Evolutionary conservation across 2,888 invertebrate species (phyloP), one percentile per base, ranked within the genome.

Genomic region (Cerceris rybyensis): DNA sequence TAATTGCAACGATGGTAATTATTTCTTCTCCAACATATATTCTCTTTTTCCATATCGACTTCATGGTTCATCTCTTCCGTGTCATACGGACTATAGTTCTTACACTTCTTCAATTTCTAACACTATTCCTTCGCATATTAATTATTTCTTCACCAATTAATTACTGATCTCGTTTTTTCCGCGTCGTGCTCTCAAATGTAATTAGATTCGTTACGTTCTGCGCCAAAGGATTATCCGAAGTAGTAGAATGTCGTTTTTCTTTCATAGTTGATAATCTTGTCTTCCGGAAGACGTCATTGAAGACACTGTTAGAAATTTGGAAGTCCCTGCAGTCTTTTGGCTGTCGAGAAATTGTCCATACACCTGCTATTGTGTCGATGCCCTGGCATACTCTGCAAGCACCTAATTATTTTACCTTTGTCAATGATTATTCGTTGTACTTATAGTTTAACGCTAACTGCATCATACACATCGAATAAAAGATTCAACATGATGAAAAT

Each of bases 351-450:
- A 89, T 67, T 7, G 88, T 85, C 90, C 90, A 90, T 7, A 88
- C 82, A 7, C 90, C 90, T 59, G 88, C 82, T 68, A 90, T 88
- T 0, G 89, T 89, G 65, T 90, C 90, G 61, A 88, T 74, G 42
- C 90, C 90, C 64, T 89, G 86, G 54, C 90, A 90, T 8, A 89
- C 85, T 79, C 82, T 86, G 76, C 90, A 90, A 7, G 90, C 78
- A 78, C 90, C 90, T 90, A 50, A 49, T 65, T 28, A 58, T 66
- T 9, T 7, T 63, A 67, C 4, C 46, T 69, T 46, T 52, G 7
- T 42, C 1, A 66, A 9, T 14, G 8, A 46, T 49, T 46, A 68
- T 28, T 72, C 5, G 11, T 2, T 13, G 46, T 46, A 11, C 13
- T 11, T 46, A 46, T 11, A 2, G 46, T 46, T 28, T 28, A 28